A percentile compares a stretch with the other conserved stretches of the same genome.
Evolutionary conservation across 2,797 vertebrate genomes (phyloP).

Genomic region (Pantherophis vulpinus): DNA sequence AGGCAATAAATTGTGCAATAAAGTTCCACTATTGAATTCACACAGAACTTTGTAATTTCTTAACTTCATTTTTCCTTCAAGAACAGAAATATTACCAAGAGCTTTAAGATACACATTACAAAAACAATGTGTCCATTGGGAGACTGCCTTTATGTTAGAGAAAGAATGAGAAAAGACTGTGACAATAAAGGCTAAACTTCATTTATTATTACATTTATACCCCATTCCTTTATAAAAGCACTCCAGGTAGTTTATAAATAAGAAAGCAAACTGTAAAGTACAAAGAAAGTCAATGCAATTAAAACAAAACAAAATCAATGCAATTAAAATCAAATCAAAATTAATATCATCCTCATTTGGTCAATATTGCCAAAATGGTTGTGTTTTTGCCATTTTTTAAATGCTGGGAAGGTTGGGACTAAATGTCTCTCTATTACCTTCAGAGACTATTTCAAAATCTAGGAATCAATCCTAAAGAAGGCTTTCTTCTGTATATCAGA

Average conservation of each 20-base stretch:
- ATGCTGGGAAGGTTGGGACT: neutral
- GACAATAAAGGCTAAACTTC: neutral
- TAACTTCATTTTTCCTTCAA: neutral
- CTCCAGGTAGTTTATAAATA: neutral
- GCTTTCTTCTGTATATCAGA: neutral
- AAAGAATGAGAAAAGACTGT: neutral
- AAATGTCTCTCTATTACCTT: neutral
- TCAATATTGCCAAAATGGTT: neutral
- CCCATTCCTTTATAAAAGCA: neutral
- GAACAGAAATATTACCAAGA: neutral
- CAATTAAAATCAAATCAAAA: neutral
- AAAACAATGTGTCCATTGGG: neutral
- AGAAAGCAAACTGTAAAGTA: neutral
- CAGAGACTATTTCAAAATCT: neutral
- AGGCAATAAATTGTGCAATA: neutral
- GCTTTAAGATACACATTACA: neutral
- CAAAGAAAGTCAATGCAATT: neutral
- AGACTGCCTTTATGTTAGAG: neutral
- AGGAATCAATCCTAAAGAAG: neutral
- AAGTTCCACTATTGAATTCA: neutral
- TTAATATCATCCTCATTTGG: neutral
- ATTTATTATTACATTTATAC: neutral
- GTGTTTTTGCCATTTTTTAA: neutral
- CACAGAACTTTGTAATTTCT: neutral
- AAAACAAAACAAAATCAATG: neutral